phyloP scores from a whole-genome alignment of 1,140 invertebrate species.

The Lethocerus indicus region DNA sequence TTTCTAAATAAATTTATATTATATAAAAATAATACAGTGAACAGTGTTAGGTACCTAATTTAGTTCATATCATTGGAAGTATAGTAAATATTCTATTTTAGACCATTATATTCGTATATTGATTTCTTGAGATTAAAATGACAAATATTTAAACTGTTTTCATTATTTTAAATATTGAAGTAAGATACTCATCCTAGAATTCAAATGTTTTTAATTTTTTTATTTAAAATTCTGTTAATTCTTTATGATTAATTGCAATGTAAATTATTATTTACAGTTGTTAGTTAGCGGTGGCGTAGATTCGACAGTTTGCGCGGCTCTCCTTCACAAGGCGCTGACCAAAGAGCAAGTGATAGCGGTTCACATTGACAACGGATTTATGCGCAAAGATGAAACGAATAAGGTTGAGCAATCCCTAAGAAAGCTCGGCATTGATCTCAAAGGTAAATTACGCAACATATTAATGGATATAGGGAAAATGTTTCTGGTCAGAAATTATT shows the following conservation, averaged over 20 bases:
- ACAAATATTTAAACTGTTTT: conserved; percentile 10
- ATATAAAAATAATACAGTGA: too few species aligned
- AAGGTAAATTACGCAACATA: conserved; percentile 34
- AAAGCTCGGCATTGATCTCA: conserved; percentile 72
- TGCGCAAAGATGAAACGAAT: conserved; percentile 88
- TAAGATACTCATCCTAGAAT: background rate
- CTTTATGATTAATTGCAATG: background rate
- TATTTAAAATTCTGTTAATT: background rate
- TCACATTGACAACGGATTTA: conserved; percentile 98
- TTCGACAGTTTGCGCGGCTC: conserved; percentile 92
- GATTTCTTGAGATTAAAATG: too few species aligned
- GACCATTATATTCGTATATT: too few species aligned
- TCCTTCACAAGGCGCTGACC: conserved; percentile 75
- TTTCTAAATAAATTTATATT: too few species aligned
- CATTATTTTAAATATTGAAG: background rate
- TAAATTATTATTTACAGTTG: conserved; percentile 35
- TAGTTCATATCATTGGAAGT: too few species aligned
- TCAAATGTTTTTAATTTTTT: background rate
- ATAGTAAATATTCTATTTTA: too few species aligned
- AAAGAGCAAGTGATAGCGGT: conserved; percentile 88
- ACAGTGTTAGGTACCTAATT: too few species aligned
- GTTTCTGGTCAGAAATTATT: too few species aligned
- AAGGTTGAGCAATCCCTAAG: conserved; percentile 73
- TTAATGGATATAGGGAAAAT: too few species aligned
- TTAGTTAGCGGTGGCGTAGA: conserved; percentile 94